phyloP scores from a whole-genome alignment of 2,888 invertebrate genomes.

The Candidula unifasciata region DNA sequence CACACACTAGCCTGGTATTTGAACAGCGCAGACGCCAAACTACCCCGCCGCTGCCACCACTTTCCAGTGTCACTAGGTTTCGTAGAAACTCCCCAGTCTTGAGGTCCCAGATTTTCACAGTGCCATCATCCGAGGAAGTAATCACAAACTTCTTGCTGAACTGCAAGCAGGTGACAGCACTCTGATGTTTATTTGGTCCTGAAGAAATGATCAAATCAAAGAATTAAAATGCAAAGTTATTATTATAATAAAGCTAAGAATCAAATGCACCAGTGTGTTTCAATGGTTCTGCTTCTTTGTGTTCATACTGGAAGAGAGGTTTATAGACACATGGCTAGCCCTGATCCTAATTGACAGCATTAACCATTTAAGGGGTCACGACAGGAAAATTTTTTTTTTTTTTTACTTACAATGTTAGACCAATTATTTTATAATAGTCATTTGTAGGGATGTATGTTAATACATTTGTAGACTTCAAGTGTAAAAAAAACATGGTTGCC shows the following conservation, averaged over 20 bases:
- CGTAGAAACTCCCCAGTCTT: slow-evolving; percentile 95
- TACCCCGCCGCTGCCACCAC: slow-evolving; percentile 97
- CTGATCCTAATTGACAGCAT: too few species aligned
- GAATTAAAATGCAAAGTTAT: background rate
- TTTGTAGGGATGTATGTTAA: too few species aligned
- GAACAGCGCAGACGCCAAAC: slow-evolving; percentile 98
- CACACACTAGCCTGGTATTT: slow-evolving; percentile 97
- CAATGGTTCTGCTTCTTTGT: background rate
- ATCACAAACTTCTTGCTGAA: slow-evolving; percentile 96
- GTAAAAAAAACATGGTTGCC: too few species aligned
- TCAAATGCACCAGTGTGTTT: background rate
- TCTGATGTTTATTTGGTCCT: slow-evolving; percentile 97
- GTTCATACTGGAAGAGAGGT: background rate
- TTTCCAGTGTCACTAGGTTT: slow-evolving; percentile 93
- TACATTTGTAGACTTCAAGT: too few species aligned
- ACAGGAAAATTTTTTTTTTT: too few species aligned
- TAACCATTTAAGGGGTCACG: too few species aligned
- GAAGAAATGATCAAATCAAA: slow-evolving; percentile 58
- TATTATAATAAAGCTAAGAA: background rate
- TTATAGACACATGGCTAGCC: too few species aligned
- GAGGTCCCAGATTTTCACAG: slow-evolving; percentile 99
- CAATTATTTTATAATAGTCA: too few species aligned
- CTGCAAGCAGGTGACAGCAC: slow-evolving; percentile 98
- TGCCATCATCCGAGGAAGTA: slow-evolving; percentile 99
- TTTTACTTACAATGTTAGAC: too few species aligned